phyloP scores from a whole-genome alignment of 30 jellyfish, hydroid and myxozoan species.

The Nemopilema nomurai region DNA sequence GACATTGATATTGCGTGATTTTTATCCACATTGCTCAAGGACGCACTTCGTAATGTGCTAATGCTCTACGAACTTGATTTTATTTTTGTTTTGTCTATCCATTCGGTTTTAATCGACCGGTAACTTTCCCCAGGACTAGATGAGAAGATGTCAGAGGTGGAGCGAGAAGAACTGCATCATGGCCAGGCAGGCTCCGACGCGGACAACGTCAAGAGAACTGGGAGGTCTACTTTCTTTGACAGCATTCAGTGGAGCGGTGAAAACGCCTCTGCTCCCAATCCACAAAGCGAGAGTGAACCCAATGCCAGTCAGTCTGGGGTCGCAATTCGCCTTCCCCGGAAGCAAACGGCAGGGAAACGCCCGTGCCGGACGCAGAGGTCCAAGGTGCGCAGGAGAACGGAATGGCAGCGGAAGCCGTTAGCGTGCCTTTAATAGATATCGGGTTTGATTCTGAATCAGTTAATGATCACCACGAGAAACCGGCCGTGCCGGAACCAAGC shows the following conservation, averaged over 20 bases:
- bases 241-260: conserved; percentile 17
- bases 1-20: no score
- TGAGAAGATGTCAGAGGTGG: conserved; percentile 7
- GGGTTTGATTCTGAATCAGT: conserved; percentile 16
- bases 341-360: background rate
- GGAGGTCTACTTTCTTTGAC: conserved; percentile 62
- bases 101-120: no score
- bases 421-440: conserved; percentile 38
- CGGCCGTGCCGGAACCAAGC: background rate
- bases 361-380: background rate
- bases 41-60: background rate
- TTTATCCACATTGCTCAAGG: no score
- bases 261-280: background rate
- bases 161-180: conserved; percentile 10
- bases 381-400: background rate
- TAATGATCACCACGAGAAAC: background rate
- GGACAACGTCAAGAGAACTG: conserved; percentile 42
- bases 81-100: background rate
- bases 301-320: background rate
- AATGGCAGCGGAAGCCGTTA: background rate
- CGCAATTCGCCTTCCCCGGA: conserved; percentile 20
- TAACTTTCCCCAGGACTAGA: conserved; percentile 13
- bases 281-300: background rate
- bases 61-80: background rate
- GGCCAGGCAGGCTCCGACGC: conserved; percentile 6